Base-by-base conservation (phyloP, 30 jellyfish, hydroid and myxozoan genomes). In the Turritopsis dohrnii region DNA sequence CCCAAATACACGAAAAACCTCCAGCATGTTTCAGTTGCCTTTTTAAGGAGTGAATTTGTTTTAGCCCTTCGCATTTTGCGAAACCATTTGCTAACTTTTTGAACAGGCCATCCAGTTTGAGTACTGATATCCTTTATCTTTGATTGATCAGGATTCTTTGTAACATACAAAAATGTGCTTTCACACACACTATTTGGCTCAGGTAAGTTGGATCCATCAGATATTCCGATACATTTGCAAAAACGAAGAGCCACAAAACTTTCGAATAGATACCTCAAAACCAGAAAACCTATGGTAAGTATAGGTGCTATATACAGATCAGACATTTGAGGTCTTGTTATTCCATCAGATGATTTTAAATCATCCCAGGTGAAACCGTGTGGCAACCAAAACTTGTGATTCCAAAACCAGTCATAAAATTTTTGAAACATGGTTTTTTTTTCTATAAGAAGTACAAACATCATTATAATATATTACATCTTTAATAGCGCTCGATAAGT, bases 11-110 rank as follows among this genome's bases (percentile, higher is more conserved):
- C 94, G 21, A 94, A 69, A 72, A 87, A 89, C 27, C 99, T 79
- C 99, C 99, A 94, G 72, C 89, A 89, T 21, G 97, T 84, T 71
- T 94, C 99, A 8, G 97, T 89, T 5, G 97, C 96, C 71, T 94
- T 94, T 73, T 89, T 80, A 85, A 94, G 52, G 26, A 89, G 83
- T 0, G 96, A 89, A 13, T 29, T 72, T 65, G 54, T 80, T 1
- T 69, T 69, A 1, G 89, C 74, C 71, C 88, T 87, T 65, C 96
- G 81, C 71, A 90, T 89, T 54, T 96, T 79, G 9, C 95, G 80
- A 54, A 94, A 94, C 99, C 99, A 94, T n/a, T 84, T 89, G 22
- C 83, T 71, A 21, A 89, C 96, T 53, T 84, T 87, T 52, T 27
- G 86, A 18, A 74, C 88, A 26, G 96, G 29, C 99, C 99, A 94